Percentiles rank a stretch among this genome's conserved stretches.
These are phyloP conservation scores for Apodemus speciosus DNA, from an alignment of 2,113 vertebrate species.

Conservation along the genomic window DNA sequence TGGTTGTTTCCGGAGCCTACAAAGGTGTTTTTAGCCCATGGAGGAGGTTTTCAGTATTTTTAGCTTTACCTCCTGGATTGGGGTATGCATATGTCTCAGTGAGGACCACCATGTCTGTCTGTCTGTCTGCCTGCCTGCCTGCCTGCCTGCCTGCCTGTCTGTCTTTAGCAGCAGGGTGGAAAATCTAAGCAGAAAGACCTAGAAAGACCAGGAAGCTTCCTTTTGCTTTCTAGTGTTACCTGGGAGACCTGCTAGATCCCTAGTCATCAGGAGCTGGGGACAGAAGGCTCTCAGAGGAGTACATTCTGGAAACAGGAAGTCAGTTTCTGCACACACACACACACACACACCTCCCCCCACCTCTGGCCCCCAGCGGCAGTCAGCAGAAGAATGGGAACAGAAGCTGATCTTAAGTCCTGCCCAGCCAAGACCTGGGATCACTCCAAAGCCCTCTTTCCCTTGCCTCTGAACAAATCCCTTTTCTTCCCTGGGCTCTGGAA, in stretches of 20 bases:
- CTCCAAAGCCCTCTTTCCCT: not conserved
- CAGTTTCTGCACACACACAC: not conserved
- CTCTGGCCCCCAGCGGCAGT: not conserved
- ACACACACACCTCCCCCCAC: not conserved
- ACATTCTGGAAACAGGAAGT: not conserved
- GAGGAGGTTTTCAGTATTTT: not conserved
- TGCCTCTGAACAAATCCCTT: not conserved
- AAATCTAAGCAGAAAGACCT: not conserved
- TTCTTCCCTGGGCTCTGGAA: not conserved
- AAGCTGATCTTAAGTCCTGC: not conserved
- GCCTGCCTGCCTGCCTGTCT: not conserved
- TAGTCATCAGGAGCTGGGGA: not conserved
- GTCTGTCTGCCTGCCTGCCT: not conserved
- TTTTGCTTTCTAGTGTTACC: not conserved
- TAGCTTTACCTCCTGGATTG: not conserved
- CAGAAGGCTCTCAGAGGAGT: not conserved
- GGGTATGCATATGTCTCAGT: not conserved
- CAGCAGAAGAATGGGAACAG: not conserved
- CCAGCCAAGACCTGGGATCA: not conserved
- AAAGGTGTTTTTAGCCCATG: not conserved
- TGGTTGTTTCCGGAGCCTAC: not conserved
- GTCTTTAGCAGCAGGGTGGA: not conserved
- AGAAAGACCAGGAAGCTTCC: not conserved
- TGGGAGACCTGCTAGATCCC: not conserved
- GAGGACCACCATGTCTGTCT: not conserved